phyloP scores from a whole-genome alignment of 2,797 vertebrate species.

The Mallotus villosus region DNA sequence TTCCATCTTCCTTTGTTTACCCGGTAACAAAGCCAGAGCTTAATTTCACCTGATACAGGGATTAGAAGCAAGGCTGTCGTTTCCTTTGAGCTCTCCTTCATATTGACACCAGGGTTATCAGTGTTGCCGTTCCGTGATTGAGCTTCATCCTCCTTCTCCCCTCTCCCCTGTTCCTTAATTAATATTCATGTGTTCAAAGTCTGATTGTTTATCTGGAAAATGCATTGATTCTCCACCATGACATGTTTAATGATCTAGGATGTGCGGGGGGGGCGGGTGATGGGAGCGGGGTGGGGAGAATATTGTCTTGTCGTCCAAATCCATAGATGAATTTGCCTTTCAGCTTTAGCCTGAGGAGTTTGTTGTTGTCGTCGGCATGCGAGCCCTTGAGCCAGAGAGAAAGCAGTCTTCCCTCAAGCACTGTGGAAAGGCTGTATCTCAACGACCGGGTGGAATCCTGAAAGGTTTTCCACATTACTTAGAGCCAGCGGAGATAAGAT shows the following conservation, averaged over 20 bases:
- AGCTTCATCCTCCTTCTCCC: conserved; percentile 9
- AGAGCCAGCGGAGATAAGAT: no score
- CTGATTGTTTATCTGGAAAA: conserved; percentile 26
- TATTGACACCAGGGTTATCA: background rate
- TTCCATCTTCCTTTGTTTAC: background rate
- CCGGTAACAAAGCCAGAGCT: no score
- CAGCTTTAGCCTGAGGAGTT: background rate
- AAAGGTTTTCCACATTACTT: no score
- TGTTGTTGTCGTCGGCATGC: background rate
- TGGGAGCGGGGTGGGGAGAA: no score
- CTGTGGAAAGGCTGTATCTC: no score
- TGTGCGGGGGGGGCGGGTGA: no score
- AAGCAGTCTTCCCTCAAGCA: no score
- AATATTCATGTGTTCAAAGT: conserved; percentile 1
- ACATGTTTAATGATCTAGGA: conserved; percentile 9
- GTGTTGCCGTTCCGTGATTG: background rate
- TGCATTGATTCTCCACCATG: conserved; percentile 22
- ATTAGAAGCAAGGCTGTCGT: background rate
- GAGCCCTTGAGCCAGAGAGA: background rate
- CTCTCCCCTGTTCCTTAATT: background rate
- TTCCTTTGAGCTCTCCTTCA: background rate
- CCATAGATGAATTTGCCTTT: background rate
- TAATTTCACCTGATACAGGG: no score
- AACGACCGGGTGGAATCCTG: no score
- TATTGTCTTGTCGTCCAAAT: background rate